Conservation (phyloP, 2,888 invertebrate genomes). For the Elmis aenea region DNA sequence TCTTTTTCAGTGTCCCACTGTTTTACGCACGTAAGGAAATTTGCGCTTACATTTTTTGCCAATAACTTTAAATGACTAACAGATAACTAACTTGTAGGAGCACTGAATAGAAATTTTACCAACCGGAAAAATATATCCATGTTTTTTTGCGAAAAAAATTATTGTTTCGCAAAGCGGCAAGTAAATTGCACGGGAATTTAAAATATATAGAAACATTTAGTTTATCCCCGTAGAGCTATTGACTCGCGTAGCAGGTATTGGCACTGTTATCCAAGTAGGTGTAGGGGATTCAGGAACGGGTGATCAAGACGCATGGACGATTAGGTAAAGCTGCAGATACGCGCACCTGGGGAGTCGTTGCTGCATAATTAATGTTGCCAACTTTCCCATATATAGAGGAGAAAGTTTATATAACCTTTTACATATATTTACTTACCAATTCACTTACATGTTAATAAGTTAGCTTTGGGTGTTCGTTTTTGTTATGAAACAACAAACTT, state of each 20-base stretch:
- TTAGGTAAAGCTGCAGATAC: slow-evolving; percentile 38
- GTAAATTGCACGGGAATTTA: slow-evolving; percentile 10
- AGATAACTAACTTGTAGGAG: no score
- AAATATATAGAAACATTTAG: slow-evolving; percentile 27
- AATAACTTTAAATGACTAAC: neutral
- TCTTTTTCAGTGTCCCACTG: no score
- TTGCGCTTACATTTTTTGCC: neutral
- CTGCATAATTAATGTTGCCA: slow-evolving; percentile 34
- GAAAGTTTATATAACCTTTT: neutral
- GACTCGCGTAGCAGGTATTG: slow-evolving; percentile 20
- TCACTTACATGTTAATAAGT: no score
- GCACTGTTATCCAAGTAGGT: slow-evolving; percentile 20
- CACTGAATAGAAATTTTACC: no score
- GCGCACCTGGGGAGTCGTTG: slow-evolving; percentile 35
- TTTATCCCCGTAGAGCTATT: slow-evolving; percentile 29
- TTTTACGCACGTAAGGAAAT: no score
- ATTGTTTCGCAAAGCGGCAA: neutral
- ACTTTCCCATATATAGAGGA: slow-evolving; percentile 15
- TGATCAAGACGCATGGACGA: slow-evolving; percentile 36
- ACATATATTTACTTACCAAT: neutral
- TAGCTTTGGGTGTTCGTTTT: no score
- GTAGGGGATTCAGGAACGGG: slow-evolving; percentile 15
- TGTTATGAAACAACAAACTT: no score
- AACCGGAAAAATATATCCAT: no score
- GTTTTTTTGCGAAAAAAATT: neutral